phyloP scores from a whole-genome alignment of 2,113 vertebrate genomes.

The Arothron firmamentum region DNA sequence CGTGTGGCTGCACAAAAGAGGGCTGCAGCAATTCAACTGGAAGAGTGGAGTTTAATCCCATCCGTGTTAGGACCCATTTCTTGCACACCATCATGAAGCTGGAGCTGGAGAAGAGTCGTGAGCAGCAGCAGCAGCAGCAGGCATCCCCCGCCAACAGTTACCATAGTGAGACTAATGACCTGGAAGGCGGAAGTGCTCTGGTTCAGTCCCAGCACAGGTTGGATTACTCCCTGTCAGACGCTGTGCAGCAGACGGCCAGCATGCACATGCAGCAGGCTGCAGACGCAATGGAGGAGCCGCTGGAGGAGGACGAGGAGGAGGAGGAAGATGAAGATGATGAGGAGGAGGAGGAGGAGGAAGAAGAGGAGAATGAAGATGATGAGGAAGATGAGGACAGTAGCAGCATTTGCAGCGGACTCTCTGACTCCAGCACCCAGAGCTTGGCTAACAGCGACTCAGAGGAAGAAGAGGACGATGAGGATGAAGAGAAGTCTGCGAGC shows the following conservation, averaged over 20 bases:
- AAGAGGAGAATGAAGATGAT: constrained; percentile 78
- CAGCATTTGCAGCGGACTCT: constrained; percentile 92
- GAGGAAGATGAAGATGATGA: constrained; percentile 69
- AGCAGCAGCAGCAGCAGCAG: constrained; percentile 91
- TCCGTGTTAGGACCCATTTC: constrained; percentile 98
- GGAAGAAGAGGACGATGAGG: constrained; percentile 83
- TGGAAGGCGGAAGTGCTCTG: constrained; percentile 76
- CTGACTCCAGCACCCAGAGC: constrained; percentile 96
- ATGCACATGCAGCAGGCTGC: constrained; percentile 87
- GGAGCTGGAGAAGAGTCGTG: constrained; percentile 93
- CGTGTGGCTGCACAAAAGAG: constrained; percentile 96
- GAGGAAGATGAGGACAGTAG: constrained; percentile 91
- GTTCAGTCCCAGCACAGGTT: constrained; percentile 80
- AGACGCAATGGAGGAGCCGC: constrained; percentile 83
- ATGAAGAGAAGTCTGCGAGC: constrained; percentile 80
- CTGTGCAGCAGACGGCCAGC: constrained; percentile 79
- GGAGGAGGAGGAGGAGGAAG: constrained; percentile 74
- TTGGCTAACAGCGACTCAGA: constrained; percentile 93
- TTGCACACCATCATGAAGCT: constrained; percentile 99
- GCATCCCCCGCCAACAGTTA: constrained; percentile 82
- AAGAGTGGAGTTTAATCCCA: constrained; percentile 97
- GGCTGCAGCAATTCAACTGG: constrained; percentile 96
- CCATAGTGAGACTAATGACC: constrained; percentile 78
- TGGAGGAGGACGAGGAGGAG: constrained; percentile 85
- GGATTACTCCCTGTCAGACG: constrained; percentile 85